Percentiles rank a stretch among this genome's conserved stretches.
Conservation (phyloP, 2,797 vertebrate genomes). For the Liparis tanakae region DNA sequence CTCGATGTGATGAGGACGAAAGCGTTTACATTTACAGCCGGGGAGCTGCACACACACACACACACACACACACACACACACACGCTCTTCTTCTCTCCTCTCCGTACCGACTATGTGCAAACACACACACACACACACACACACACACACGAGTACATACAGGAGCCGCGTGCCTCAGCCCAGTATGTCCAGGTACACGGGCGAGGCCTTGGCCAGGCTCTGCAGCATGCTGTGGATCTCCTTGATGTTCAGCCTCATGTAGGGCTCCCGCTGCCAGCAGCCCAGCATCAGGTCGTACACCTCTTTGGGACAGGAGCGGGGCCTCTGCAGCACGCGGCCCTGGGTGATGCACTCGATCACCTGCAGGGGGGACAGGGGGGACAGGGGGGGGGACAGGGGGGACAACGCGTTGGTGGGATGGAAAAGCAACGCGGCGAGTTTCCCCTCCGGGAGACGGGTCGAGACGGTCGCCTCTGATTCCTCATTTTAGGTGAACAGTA, state of each 20-base stretch:
- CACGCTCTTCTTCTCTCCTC: constrained; percentile 19
- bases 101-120: constrained; percentile 23
- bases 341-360: constrained; percentile 99
- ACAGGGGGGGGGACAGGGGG: constrained; percentile 15
- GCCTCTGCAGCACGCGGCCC: constrained; percentile 96
- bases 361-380: constrained; percentile 70
- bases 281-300: constrained; percentile 99
- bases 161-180: constrained; percentile 82
- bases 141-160: constrained; percentile 55
- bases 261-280: constrained; percentile 98
- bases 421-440: not conserved
- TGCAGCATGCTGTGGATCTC: constrained; percentile 96
- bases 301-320: constrained; percentile 96
- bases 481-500: not conserved
- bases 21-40: constrained; percentile 82
- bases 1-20: constrained; percentile 90
- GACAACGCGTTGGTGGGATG: not conserved
- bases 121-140: constrained; percentile 54
- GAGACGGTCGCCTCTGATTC: not conserved
- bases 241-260: constrained; percentile 99
- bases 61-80: constrained; percentile 58
- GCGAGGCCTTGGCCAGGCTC: constrained; percentile 98
- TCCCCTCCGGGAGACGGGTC: too few species aligned
- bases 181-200: constrained; percentile 98
- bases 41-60: constrained; percentile 69